Conservation (phyloP, 2,113 vertebrate genomes). For the Catagonus wagneri region DNA sequence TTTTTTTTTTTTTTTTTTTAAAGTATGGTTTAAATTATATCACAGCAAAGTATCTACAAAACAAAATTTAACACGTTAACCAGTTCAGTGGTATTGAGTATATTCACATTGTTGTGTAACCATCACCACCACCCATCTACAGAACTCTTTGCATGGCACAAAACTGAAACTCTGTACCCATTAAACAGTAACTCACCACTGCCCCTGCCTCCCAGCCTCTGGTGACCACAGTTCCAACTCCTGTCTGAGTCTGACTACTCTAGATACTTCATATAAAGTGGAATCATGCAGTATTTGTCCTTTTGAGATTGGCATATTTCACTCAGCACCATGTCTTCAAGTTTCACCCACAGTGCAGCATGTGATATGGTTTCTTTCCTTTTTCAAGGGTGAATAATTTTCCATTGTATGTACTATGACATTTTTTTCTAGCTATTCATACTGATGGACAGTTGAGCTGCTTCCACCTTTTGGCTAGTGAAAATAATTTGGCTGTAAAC, state of each 20-base stretch:
- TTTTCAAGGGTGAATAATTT: not conserved
- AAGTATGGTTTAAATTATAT: constrained; percentile 25
- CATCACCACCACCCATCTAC: not conserved
- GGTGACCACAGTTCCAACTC: not conserved
- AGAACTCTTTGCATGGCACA: not conserved
- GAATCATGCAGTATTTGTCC: not conserved
- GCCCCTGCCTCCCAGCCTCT: not conserved
- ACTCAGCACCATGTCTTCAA: not conserved
- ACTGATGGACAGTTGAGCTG: not conserved
- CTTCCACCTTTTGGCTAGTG: not conserved
- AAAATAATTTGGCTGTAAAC: not conserved
- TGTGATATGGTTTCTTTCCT: not conserved
- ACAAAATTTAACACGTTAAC: not conserved
- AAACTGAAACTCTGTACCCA: not conserved
- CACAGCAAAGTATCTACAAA: not conserved
- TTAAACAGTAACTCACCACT: not conserved
- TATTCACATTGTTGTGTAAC: not conserved
- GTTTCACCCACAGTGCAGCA: not conserved
- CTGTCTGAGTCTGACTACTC: not conserved
- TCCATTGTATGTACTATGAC: not conserved
- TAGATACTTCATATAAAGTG: not conserved
- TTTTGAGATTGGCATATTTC: not conserved
- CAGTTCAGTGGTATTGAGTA: not conserved
- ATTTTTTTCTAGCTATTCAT: not conserved
- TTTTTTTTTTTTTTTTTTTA: not conserved